phyloP scores from a whole-genome alignment of 2,888 invertebrate genomes.

The Isotomurus palustris region DNA sequence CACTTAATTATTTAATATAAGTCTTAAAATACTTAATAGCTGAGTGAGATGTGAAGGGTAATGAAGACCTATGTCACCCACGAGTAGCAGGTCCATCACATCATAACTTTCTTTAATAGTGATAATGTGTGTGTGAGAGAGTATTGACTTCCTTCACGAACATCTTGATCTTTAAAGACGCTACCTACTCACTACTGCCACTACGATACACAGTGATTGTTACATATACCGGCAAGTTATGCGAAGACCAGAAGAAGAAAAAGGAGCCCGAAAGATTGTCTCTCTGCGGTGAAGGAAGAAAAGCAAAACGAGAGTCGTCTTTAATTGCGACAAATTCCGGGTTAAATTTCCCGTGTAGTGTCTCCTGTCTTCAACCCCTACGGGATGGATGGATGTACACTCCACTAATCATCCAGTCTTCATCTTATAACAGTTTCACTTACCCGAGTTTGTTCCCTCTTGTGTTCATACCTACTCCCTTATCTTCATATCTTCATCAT shows the following conservation, averaged over 20 bases:
- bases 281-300: not conserved
- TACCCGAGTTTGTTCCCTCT: not conserved
- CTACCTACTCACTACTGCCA: no score
- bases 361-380: slow-evolving; percentile 9
- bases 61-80: no score
- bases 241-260: not conserved
- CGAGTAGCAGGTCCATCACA: no score
- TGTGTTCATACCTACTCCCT: not conserved
- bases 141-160: no score
- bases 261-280: not conserved
- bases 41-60: no score
- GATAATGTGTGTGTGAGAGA: no score
- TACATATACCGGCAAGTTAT: no score
- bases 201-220: no score
- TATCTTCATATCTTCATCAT: not conserved
- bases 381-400: slow-evolving; percentile 4
- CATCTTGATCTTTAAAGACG: no score
- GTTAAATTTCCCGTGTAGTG: slow-evolving; percentile 46
- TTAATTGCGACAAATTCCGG: slow-evolving; percentile 47
- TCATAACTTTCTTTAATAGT: no score
- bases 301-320: slow-evolving; percentile 20
- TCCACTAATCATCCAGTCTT: slow-evolving; percentile 9
- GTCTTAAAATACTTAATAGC: no score
- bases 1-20: no score
- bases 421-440: not conserved